Evolutionary conservation across 2,888 invertebrate species (phyloP), one percentile per base, ranked within the genome.

Genomic region (Troides helena): DNA sequence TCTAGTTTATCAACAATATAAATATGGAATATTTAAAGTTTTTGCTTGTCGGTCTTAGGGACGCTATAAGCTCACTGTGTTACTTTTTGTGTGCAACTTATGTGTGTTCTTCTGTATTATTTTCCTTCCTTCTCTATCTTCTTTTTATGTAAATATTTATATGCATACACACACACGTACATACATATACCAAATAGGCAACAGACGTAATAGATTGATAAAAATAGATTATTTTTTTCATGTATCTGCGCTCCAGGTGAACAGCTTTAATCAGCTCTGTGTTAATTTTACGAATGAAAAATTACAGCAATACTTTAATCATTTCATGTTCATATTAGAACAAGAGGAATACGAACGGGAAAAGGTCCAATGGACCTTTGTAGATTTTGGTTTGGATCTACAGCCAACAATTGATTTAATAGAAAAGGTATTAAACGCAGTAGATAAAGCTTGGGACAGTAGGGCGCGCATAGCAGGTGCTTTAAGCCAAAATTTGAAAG

Each of bases 271-370:
- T 94, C 98, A 98, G 93, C 95, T 98, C 86, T 98, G 98, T 94
- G 97, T 98, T 95, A 98, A 98, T 94, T 98, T 97, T 94, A 97
- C 97, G 84, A 98, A 98, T 91, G 98, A 98, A 94, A 97, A 97
- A 92, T 95, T 98, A 81, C 98, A 98, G 93, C 98, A 98, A 88
- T 98, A 97, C 94, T 98, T 98, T 95, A 98, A 98, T 93, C 98
- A 98, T 90, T 96, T 97, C 94, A 98, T 98, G 98, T 98, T 98
- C 93, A 96, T 98, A 80, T 94, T 98, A 92, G 98, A 98, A 93
- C 98, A 98, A 94, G 98, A 98, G 89, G 98, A 98, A 86, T 98
- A 98, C 94, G 97, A 97, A 92, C 94, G 96, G 81, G 97, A 98
- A 93, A 97, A 97, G 82, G 97, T 98, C 87, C 93, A 94, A 81